These are phyloP conservation scores for Nephrotoma guestfalica DNA, from an alignment of 2,888 invertebrate genomes.

Conservation along the genomic window DNA sequence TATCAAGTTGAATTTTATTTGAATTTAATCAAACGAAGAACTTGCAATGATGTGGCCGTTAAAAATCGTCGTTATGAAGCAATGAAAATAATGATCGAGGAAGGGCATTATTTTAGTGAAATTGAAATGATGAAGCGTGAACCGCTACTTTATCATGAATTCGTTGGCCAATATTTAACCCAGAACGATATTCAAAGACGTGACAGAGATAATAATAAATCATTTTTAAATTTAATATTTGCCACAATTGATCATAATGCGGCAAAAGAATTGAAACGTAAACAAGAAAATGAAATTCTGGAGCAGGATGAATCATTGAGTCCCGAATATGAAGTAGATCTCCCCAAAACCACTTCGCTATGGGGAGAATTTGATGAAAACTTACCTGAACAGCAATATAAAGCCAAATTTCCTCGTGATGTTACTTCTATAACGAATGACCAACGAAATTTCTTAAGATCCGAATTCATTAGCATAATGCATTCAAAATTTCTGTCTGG, in stretches of 20 bases:
- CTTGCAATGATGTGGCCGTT: slow-evolving; percentile 39
- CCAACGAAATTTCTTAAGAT: slow-evolving; percentile 49
- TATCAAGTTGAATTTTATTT: slow-evolving; percentile 50
- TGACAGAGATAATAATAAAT: slow-evolving; percentile 42
- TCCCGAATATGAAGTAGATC: slow-evolving; percentile 13
- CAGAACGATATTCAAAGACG: slow-evolving; percentile 55
- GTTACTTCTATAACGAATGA: slow-evolving; percentile 16
- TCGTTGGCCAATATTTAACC: slow-evolving; percentile 74
- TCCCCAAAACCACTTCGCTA: slow-evolving; percentile 24
- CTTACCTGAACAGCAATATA: slow-evolving; percentile 1
- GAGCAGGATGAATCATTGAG: slow-evolving; percentile 7
- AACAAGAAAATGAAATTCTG: slow-evolving; percentile 42
- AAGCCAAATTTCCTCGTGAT: slow-evolving; percentile 18
- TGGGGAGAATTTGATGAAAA: slow-evolving; percentile 43
- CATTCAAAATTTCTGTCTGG: slow-evolving; percentile 72
- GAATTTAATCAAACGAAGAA: slow-evolving; percentile 41
- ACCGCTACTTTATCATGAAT: slow-evolving; percentile 77
- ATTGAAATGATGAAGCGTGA: slow-evolving; percentile 86
- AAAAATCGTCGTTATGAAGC: slow-evolving; percentile 76
- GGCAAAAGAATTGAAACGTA: slow-evolving; percentile 43
- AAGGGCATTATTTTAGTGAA: slow-evolving; percentile 62
- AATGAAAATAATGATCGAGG: slow-evolving; percentile 52
- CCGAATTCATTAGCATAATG: slow-evolving; percentile 77
- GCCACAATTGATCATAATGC: slow-evolving; percentile 65
- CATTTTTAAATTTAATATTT: slow-evolving; percentile 62